Base-by-base conservation (phyloP, 2,113 vertebrate genomes). In the Callospermophilus lateralis region DNA sequence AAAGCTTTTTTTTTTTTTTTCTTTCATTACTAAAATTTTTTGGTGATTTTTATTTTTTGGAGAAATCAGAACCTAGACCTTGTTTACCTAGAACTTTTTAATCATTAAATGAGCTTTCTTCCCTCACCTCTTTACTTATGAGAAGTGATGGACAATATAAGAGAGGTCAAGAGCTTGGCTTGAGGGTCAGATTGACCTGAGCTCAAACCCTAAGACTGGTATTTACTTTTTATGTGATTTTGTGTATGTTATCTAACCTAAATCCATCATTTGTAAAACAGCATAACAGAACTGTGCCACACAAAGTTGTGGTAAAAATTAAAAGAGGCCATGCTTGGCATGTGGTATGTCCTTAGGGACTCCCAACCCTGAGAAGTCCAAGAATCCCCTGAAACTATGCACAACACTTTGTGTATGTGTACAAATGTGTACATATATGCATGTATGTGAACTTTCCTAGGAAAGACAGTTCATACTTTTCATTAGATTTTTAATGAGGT, bases 191-290 rank as follows among this genome's bases (percentile, higher is more conserved):
- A 68, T 8, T 15, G 3, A 90, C 6, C 8, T 32, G 22, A 37
- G 11, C 88, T 77, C 73, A 94, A 97, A 87, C 42, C 34, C 80
- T 87, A 26, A 84, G 30, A 90, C 6, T 61, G 58, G 58, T 9
- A 61, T 12, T 53, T 92, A 74, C 6, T 93, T 72, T 65, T 76
- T 86, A 72, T 42, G 42, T 77, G 32, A 48, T 26, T 48, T 78
- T 83, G 17, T 6, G 16, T 84, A 58, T 22, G 20, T 55, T 79
- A 95, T 73, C 68, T 48, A 95, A 85, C 5, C 34, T 79, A 84
- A 95, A 87, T 30, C 24, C 48, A 39, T 84, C 34, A 45, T 65
- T 70, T 88, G 20, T 68, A 90, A 90, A 95, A 51, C 11, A 15
- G 15, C 22, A 63, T 68, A 83, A 74, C 8, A 72, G 24, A 93